Base-by-base conservation (phyloP, 2,797 vertebrate genomes). In the Notolepis coatsorum region DNA sequence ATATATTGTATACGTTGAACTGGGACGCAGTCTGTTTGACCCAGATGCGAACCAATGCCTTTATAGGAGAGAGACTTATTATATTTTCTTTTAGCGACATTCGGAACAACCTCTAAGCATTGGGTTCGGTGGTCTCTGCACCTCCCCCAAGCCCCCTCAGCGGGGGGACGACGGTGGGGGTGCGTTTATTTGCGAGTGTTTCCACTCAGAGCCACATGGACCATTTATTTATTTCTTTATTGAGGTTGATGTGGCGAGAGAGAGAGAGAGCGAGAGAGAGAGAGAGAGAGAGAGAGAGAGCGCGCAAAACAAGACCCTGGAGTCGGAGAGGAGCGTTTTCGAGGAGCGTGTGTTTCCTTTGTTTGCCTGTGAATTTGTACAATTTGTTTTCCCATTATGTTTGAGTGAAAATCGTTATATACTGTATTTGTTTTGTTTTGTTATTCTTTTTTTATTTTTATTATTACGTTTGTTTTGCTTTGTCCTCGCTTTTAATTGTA, bases 161-260 rank as follows among this genome's bases (percentile, higher is more conserved):
- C 5, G 9, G 73, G 9, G 73, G 75, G 81, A 71, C 8, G n/a
- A 79, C 72, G 75, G 50, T 15, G 78, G 81, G 66, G 81, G 85
- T 75, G 71, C 79, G 20, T 89, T 92, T 84, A 87, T 90, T n/a
- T 88, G 77, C 77, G 87, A 89, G 89, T 90, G 82, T 37, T 56
- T 83, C 86, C 82, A 84, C 90, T 90, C 89, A 63, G 87, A 89
- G 85, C 84, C 86, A 78, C 84, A 79, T 67, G 74, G 89, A 89
- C 91, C 80, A 58, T 92, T 93, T 89, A 84, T 92, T 93, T 92
- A 82, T 93, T 94, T 92, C 84, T 93, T 92, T 90, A 91, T 79
- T 72, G 91, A 91, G 91, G 92, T 92, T 89, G 82, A 81, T 47
- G 24, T 61, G 70, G 60, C 15, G 57, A 78, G 64, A 33, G 77